These are phyloP conservation scores for Meteorus cinctellus DNA, from an alignment of 2,888 invertebrate genomes.

Conservation along the genomic window DNA sequence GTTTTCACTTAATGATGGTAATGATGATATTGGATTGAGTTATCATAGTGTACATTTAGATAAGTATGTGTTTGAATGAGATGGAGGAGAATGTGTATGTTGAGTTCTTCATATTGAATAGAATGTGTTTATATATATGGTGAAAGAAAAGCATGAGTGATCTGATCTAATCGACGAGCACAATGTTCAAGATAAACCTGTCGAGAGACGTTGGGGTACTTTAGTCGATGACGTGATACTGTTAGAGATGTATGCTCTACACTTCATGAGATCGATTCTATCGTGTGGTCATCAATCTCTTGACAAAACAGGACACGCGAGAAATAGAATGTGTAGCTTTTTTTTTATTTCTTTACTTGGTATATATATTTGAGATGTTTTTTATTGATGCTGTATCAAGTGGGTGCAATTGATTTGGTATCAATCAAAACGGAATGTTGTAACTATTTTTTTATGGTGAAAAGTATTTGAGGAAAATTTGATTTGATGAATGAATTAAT, in stretches of 20 bases:
- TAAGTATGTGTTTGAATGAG: background rate
- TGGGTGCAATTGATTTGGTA: background rate
- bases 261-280: conserved; percentile 22
- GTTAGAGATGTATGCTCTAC: conserved; percentile 19
- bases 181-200: conserved; percentile 35
- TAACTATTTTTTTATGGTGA: too few relatives aligned
- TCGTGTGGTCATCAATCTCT: conserved; percentile 17
- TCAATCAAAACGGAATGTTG: background rate
- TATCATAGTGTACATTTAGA: background rate
- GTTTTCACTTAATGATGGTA: background rate
- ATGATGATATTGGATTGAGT: conserved; percentile 2
- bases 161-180: conserved; percentile 33
- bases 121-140: background rate
- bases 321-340: background rate
- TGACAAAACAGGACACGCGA: conserved; percentile 11
- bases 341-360: background rate
- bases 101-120: too few relatives aligned
- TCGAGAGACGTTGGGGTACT: conserved; percentile 10
- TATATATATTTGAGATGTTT: background rate
- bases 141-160: conserved; percentile 23
- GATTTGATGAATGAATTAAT: too few relatives aligned
- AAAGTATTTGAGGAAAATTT: too few relatives aligned
- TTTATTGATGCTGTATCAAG: background rate
- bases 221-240: conserved; percentile 30
- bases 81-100: background rate